phyloP scores from a whole-genome alignment of 2,797 vertebrate genomes.

The Sebastes trivittatus region DNA sequence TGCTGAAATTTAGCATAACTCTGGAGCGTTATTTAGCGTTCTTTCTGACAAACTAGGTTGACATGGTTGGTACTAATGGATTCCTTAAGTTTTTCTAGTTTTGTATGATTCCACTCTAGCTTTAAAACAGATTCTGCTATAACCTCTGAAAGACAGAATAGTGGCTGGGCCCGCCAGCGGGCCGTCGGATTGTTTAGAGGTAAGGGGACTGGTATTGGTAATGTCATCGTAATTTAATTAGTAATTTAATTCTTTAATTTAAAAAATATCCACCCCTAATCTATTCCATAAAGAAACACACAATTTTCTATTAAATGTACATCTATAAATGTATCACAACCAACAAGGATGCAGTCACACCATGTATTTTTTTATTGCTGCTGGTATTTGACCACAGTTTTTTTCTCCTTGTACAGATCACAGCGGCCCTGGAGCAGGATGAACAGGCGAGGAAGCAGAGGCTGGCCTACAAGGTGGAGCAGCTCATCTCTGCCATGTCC shows the following conservation, averaged over 20 bases:
- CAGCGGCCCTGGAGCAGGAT: constrained; percentile 92
- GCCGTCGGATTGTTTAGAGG: no score
- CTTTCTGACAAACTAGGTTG: no score
- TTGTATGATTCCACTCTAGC: no score
- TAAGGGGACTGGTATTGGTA: neutral
- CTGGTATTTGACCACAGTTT: constrained; percentile 3
- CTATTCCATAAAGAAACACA: neutral
- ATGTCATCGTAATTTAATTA: neutral
- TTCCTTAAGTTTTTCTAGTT: no score
- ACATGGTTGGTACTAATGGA: no score
- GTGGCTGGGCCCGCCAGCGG: no score
- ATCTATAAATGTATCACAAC: neutral
- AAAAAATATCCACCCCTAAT: neutral
- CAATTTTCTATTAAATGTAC: neutral
- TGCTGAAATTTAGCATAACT: no score
- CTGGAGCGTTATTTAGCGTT: no score
- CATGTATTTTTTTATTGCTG: neutral
- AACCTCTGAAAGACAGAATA: no score
- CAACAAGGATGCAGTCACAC: neutral
- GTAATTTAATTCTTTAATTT: no score
- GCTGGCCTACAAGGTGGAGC: constrained; percentile 96
- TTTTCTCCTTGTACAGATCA: constrained; percentile 83
- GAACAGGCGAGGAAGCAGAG: constrained; percentile 95
- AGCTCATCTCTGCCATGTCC: constrained; percentile 95
- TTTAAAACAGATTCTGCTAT: no score